Evolutionary conservation across 2,888 invertebrate species (phyloP), one percentile per base, ranked within the genome.

Genomic region (Chalcis sispes): DNA sequence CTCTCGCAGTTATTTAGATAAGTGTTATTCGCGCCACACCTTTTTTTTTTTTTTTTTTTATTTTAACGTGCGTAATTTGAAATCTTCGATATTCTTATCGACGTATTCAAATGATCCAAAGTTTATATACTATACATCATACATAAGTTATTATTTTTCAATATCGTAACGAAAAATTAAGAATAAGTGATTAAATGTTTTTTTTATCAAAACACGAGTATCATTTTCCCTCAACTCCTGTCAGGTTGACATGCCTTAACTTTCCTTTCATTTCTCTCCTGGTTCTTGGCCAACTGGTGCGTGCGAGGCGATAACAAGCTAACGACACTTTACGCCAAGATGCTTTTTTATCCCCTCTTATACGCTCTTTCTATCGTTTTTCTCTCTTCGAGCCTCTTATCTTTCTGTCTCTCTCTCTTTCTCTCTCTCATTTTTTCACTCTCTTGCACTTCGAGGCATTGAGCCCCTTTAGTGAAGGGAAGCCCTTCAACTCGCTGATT

Each of bases 251-350:
- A 36, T 36, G 36, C 10, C 1, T 61, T 25, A 1, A 42, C 18
- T 65, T 23, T 27, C 48, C 15, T 27, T 27, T 27, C n/a, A 42
- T 32, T 36, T 20, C 13, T 67, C 46, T 54, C 48, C 8, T 71
- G 61, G 50, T 66, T 71, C 65, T 52, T 52, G 75, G 61, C 75
- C 75, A 75, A 75, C 75, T 75, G 75, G 75, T 75, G 75, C 75
- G 75, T 75, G 75, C 71, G 71, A 66, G 58, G 65, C 65, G 75
- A 75, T 75, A 75, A 75, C 71, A 66, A 75, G 75, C 75, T 75
- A 75, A 75, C 71, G 75, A 75, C 75, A 75, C 75, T 75, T 75
- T 71, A 65, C 59, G 71, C 75, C 75, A 71, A 71, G 75, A 71
- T 71, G 50, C 54, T 69, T 74, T 67, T 46, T 74, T 69, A 67